These are phyloP conservation scores for Archivesica marissinica DNA, from an alignment of 1,140 invertebrate species.

Conservation along the genomic window DNA sequence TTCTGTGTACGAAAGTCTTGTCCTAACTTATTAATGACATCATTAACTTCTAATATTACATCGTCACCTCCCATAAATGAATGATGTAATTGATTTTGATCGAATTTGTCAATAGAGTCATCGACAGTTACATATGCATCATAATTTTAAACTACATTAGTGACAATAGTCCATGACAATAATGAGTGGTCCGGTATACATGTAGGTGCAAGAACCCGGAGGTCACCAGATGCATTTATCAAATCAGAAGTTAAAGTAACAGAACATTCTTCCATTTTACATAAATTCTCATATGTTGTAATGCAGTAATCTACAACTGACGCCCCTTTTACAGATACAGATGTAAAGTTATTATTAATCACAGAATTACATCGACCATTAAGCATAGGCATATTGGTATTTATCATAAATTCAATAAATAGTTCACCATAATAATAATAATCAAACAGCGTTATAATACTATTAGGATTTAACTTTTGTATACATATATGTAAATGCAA, in stretches of 20 bases:
- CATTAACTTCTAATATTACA: background rate
- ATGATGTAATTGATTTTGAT: background rate
- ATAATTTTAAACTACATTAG: background rate
- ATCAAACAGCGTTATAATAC: too few species aligned
- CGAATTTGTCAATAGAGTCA: constrained; percentile 8
- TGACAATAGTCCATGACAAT: background rate
- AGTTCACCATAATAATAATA: constrained; percentile 62
- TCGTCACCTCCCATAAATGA: background rate
- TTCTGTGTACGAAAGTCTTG: background rate
- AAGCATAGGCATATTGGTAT: constrained; percentile 58
- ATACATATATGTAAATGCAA: too few species aligned
- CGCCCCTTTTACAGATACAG: constrained; percentile 47
- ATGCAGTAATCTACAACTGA: constrained; percentile 64
- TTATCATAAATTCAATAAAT: constrained; percentile 62
- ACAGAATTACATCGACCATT: constrained; percentile 54
- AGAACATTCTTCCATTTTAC: constrained; percentile 5
- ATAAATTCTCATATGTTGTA: constrained; percentile 27
- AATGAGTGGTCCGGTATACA: constrained; percentile 7
- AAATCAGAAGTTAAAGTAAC: constrained; percentile 29
- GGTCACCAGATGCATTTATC: constrained; percentile 2
- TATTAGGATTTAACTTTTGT: too few species aligned
- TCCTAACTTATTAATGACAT: background rate
- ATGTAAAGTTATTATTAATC: constrained; percentile 53
- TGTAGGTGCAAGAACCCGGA: background rate
- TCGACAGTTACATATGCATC: background rate